These are phyloP conservation scores for Oreochromis spilurus DNA, from an alignment of 2,113 vertebrate genomes.

Conservation along the genomic window DNA sequence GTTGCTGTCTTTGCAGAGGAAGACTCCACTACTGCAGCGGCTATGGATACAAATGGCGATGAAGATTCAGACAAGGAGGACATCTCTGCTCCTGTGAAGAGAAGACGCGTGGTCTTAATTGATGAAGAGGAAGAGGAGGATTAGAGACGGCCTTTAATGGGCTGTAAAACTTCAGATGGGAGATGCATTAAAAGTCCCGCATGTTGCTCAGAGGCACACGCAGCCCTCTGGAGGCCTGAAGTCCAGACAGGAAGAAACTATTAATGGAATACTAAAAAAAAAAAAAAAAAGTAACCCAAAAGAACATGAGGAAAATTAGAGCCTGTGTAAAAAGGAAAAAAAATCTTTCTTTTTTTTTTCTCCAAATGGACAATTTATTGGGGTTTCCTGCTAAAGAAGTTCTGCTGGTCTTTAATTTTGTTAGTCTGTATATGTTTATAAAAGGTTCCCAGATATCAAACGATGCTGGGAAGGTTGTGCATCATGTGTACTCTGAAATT, in stretches of 20 bases:
- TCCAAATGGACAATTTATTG: not conserved
- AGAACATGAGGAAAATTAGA: not conserved
- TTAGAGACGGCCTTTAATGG: constrained; percentile 30
- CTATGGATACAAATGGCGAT: not conserved
- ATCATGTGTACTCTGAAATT: not conserved
- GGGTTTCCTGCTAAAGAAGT: not conserved
- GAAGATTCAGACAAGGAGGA: constrained; percentile 64
- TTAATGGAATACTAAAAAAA: constrained; percentile 2
- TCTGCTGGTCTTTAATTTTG: not conserved
- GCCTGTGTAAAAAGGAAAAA: not conserved
- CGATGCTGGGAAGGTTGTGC: not conserved
- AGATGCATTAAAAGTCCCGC: not conserved
- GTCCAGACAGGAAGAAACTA: not conserved
- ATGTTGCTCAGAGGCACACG: not conserved
- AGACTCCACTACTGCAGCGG: not conserved
- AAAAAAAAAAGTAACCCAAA: not conserved
- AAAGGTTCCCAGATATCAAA: not conserved
- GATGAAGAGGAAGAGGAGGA: constrained; percentile 73
- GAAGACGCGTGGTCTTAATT: constrained; percentile 76
- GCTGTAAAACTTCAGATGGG: not conserved
- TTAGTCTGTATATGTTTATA: not conserved
- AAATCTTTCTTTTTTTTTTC: not conserved
- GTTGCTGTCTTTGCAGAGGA: constrained; percentile 17
- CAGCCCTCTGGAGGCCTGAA: not conserved
- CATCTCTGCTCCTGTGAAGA: constrained; percentile 66